Conservation (phyloP, 2,888 invertebrate genomes). For the Dysmachus trigonus region DNA sequence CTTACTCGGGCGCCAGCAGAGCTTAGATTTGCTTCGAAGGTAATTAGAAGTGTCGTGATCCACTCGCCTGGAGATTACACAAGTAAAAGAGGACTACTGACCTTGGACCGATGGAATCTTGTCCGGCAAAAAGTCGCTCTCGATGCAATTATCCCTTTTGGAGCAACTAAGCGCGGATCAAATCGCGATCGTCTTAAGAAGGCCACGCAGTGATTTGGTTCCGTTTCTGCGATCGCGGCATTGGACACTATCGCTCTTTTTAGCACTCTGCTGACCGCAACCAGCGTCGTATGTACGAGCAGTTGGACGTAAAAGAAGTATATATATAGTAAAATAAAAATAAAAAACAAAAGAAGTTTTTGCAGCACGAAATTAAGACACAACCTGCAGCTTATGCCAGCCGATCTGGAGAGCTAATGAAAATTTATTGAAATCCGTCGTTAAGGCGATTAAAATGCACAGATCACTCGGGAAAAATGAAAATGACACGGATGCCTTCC, state of each 20-base stretch:
- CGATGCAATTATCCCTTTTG: conserved; percentile 22
- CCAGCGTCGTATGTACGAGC: background rate
- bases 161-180: background rate
- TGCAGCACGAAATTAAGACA: conserved; percentile 20
- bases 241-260: background rate
- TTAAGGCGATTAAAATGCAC: conserved; percentile 8
- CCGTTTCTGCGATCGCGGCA: background rate
- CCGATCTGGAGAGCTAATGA: background rate
- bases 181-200: background rate
- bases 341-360: background rate
- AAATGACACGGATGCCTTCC: background rate
- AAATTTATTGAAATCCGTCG: background rate
- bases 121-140: background rate
- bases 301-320: background rate
- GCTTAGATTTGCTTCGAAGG: background rate
- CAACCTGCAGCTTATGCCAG: background rate
- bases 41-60: background rate
- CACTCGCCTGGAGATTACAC: background rate
- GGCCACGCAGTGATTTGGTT: background rate
- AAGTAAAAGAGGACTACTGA: conserved; percentile 18
- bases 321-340: background rate
- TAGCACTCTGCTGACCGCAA: background rate
- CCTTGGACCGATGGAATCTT: conserved; percentile 19
- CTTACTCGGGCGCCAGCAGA: background rate
- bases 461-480: conserved; percentile 15